Base-by-base conservation (phyloP, 2,113 vertebrate genomes). In the Platysteira castanea region DNA sequence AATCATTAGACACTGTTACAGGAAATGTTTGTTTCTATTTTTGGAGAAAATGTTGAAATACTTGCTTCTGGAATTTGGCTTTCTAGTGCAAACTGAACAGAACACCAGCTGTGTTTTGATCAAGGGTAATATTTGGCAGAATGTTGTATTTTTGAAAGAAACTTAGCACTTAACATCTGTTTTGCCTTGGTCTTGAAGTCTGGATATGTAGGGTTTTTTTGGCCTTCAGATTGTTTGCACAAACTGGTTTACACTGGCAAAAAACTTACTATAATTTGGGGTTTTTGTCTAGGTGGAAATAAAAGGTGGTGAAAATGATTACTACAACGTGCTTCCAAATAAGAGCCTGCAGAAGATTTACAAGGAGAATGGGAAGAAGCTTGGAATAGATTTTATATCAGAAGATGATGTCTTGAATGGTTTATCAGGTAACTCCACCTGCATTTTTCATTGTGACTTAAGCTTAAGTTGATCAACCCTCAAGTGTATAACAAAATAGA, bases 241-340 rank as follows among this genome's bases (percentile, higher is more conserved):
- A 28, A 54, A 50, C 15, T 76, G 39, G 3, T 16, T 56, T 68
- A 33, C 13, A 6, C n/a, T 73, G 46, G 16, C 37, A 26, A 73
- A 82, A 59, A 47, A 47, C 7, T 37, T 56, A 15, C 6, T 76
- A 96, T 90, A 5, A 19, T 65, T 46, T 87, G 52, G 64, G 27
- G 4, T 37, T 95, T 65, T 88, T 88, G 30, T 95, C 59, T 95
- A 99, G 99, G 98, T 99, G 89, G 98, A 99, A 94, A 98, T 99
- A 91, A 97, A 94, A 83, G 96, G 96, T 92, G 96, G 95, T 53
- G 33, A 49, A 73, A 96, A 97, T 52, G 96, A 98, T 91, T 99
- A 98, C 96, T 98, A 97, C 81, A 98, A 99, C 92, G 98, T 99
- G 46, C 98, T 99, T 96, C 98, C 98, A 67, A 99, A 99, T 93